phyloP scores from a whole-genome alignment of 2,888 invertebrate species.

The Cataglyphis albicans region DNA sequence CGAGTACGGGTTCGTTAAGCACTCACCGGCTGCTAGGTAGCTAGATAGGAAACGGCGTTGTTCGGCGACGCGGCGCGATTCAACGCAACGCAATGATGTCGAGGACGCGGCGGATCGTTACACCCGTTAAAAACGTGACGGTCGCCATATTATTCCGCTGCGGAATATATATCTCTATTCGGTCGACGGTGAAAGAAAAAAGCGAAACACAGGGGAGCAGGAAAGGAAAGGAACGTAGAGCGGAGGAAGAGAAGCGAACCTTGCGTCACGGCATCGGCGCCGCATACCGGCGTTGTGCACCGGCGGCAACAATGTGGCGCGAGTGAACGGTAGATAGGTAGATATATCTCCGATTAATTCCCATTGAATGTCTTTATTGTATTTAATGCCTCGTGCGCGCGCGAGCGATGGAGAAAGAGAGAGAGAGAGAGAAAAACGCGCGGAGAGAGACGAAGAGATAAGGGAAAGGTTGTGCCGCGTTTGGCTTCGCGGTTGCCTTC shows the following conservation, averaged over 20 bases:
- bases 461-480: conserved; percentile 70
- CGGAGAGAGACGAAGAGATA: conserved; percentile 69
- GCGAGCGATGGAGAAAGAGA: conserved; percentile 10
- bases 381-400: conserved; percentile 78
- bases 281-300: conserved; percentile 23
- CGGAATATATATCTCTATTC: conserved; percentile 75
- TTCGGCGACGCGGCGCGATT: conserved; percentile 26
- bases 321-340: conserved; percentile 72
- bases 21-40: conserved; percentile 44
- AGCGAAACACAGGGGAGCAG: conserved; percentile 1
- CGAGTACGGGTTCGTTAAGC: conserved; percentile 69
- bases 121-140: conserved; percentile 64
- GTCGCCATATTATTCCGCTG: conserved; percentile 68
- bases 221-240: conserved; percentile 7
- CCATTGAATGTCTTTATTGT: conserved; percentile 85
- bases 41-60: conserved; percentile 9
- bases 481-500: conserved; percentile 24
- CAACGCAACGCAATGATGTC: conserved; percentile 15
- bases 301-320: conserved; percentile 70
- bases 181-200: conserved; percentile 49
- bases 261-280: conserved; percentile 67
- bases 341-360: conserved; percentile 83
- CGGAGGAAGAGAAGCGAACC: conserved; percentile 53
- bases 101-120: conserved; percentile 61
- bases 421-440: too few relatives aligned